A percentile compares a stretch with the other conserved stretches of the same genome.
phyloP scores from a whole-genome alignment of 2,888 invertebrate species.

The Xanthorhoe spadicearia region DNA sequence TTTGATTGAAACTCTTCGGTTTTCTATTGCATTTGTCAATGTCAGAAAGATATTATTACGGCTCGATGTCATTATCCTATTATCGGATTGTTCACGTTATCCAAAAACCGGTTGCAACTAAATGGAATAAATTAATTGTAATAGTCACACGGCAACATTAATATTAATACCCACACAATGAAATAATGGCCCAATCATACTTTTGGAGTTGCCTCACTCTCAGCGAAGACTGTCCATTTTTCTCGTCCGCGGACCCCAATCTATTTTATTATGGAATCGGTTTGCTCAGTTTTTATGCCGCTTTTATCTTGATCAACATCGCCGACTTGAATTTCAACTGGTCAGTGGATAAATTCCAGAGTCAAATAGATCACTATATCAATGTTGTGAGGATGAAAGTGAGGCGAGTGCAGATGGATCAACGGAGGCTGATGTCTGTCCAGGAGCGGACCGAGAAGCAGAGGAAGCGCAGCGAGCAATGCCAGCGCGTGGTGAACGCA shows the following conservation, averaged over 20 bases:
- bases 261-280: slow-evolving; percentile 64
- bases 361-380: slow-evolving; percentile 62
- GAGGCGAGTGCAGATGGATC: slow-evolving; percentile 60
- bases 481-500: slow-evolving; percentile 55
- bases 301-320: slow-evolving; percentile 61
- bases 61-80: background rate
- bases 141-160: slow-evolving; percentile 4
- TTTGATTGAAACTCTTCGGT: too few relatives aligned
- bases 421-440: slow-evolving; percentile 59
- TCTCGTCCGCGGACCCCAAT: slow-evolving; percentile 59
- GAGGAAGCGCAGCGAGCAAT: slow-evolving; percentile 57
- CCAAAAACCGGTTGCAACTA: slow-evolving; percentile 32
- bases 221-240: slow-evolving; percentile 66
- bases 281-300: slow-evolving; percentile 58
- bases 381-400: slow-evolving; percentile 65
- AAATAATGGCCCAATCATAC: slow-evolving; percentile 52
- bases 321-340: slow-evolving; percentile 69
- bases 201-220: slow-evolving; percentile 72
- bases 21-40: too few relatives aligned
- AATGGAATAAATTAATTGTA: slow-evolving; percentile 38
- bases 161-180: slow-evolving; percentile 17
- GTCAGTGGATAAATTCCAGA: slow-evolving; percentile 63
- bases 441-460: slow-evolving; percentile 67
- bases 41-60: too few relatives aligned
- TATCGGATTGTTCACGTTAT: background rate